phyloP scores from a whole-genome alignment of 2,888 invertebrate species.

The Heteromyza rotundicornis region DNA sequence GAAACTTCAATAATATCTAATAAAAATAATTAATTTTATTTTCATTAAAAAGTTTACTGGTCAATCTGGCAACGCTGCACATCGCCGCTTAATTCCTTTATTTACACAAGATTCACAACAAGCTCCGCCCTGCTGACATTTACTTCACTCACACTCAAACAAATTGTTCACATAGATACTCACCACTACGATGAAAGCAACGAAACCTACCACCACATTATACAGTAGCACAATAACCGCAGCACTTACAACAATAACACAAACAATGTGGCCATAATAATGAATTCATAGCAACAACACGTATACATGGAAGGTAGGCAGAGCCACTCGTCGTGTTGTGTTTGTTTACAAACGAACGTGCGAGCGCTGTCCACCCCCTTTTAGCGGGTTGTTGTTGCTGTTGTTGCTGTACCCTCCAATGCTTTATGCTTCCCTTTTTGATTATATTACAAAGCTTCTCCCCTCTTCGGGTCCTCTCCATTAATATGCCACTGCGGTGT shows the following conservation, averaged over 20 bases:
- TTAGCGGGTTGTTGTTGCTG: conserved; percentile 18
- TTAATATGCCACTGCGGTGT: not conserved
- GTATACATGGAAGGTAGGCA: conserved; percentile 5
- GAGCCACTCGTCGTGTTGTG: not conserved
- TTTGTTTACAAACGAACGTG: conserved; percentile 21
- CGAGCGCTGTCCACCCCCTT: conserved; percentile 31
- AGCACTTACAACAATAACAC: conserved; percentile 11
- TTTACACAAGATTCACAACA: conserved; percentile 30
- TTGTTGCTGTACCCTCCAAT: not conserved
- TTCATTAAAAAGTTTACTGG: conserved; percentile 2
- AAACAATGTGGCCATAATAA: conserved; percentile 8
- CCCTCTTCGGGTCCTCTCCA: no score
- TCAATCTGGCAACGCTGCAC: conserved; percentile 17
- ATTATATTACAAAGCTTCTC: not conserved
- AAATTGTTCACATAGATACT: conserved; percentile 48
- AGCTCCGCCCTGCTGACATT: conserved; percentile 52
- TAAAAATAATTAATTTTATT: no score
- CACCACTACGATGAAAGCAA: conserved; percentile 40
- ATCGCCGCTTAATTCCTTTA: conserved; percentile 21
- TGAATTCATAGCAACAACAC: conserved; percentile 14
- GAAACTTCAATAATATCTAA: no score
- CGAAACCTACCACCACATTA: conserved; percentile 29
- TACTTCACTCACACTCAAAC: not conserved
- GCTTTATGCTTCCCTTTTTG: not conserved
- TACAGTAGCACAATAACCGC: not conserved